Conservation (phyloP, 2,797 vertebrate genomes). For the Cottoperca gobio region DNA sequence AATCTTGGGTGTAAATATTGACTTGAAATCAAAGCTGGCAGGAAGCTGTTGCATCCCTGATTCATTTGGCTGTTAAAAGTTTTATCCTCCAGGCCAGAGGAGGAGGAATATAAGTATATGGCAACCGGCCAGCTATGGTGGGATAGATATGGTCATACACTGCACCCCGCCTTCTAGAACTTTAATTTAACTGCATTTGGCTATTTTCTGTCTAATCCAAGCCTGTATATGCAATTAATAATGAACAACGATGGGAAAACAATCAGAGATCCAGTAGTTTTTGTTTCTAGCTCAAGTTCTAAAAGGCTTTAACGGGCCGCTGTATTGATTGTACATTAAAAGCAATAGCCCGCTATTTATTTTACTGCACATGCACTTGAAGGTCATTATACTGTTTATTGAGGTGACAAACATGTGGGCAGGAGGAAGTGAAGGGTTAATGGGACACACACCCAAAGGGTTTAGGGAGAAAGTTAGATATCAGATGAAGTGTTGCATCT, state of each 20-base stretch:
- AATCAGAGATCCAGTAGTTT: neutral
- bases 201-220: conserved; percentile 13
- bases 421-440: conserved; percentile 45
- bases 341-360: neutral
- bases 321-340: neutral
- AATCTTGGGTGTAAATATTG: conserved; percentile 77
- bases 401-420: conserved; percentile 17
- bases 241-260: neutral
- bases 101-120: conserved; percentile 48
- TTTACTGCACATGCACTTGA: conserved; percentile 7
- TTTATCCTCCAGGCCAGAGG: conserved; percentile 61
- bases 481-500: conserved; percentile 69
- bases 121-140: conserved; percentile 54
- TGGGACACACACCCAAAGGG: conserved; percentile 48
- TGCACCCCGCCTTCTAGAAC: conserved; percentile 8
- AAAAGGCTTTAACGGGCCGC: neutral
- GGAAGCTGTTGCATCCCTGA: conserved; percentile 69
- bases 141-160: conserved; percentile 36
- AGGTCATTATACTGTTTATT: neutral
- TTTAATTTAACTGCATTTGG: conserved; percentile 2
- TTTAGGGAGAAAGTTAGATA: conserved; percentile 72
- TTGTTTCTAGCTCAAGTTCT: neutral
- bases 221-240: conserved; percentile 7
- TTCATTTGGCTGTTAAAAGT: conserved; percentile 77
- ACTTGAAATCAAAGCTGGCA: conserved; percentile 80